phyloP scores from a whole-genome alignment of 2,113 vertebrate genomes.

The Alces alces region DNA sequence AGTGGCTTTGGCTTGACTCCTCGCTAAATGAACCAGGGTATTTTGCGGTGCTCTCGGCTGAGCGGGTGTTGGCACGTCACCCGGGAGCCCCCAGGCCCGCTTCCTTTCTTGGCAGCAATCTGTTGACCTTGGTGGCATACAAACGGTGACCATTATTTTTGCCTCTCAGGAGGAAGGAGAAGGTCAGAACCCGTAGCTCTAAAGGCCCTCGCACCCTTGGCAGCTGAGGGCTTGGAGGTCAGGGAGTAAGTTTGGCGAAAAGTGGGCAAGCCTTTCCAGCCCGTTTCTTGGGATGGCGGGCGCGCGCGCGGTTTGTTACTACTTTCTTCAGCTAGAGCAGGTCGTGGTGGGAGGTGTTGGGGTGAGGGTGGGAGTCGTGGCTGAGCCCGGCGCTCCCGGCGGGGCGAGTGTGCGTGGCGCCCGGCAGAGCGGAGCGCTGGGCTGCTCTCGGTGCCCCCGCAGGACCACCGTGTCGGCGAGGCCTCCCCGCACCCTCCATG shows the following conservation, averaged over 20 bases:
- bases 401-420: background rate
- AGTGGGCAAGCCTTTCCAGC: background rate
- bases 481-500: rapidly evolving
- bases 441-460: rapidly evolving
- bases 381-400: rapidly evolving
- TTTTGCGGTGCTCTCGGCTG: rapidly evolving
- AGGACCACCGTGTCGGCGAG: rapidly evolving
- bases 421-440: background rate
- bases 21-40: background rate
- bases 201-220: background rate
- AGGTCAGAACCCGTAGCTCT: background rate
- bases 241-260: background rate
- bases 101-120: background rate
- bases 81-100: background rate
- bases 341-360: rapidly evolving
- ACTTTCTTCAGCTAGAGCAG: background rate
- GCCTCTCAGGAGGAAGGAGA: background rate
- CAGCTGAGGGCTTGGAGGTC: background rate
- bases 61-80: background rate
- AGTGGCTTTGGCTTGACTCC: background rate
- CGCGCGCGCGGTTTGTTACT: background rate
- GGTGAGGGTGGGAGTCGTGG: rapidly evolving
- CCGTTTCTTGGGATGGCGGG: rapidly evolving
- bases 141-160: background rate
- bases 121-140: background rate